Base-by-base conservation (phyloP, 2,888 invertebrate species). In the Auanema sp. region DNA sequence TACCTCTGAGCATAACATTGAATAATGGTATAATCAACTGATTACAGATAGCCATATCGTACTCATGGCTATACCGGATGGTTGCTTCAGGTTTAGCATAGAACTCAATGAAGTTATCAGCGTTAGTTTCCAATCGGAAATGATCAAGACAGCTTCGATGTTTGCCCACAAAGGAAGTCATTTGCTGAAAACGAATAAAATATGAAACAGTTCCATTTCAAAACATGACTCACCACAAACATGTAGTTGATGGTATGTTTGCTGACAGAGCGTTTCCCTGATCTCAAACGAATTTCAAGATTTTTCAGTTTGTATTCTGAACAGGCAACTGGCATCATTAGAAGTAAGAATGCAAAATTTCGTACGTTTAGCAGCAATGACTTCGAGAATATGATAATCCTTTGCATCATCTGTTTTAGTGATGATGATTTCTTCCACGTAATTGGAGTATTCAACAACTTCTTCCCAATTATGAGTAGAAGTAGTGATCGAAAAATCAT, bases 401-500 rank as follows among this genome's bases (percentile, higher is more conserved):
- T 60, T 60, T 16, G 60, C 60, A 47, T 60, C 60, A 5, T 53
- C 54, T 12, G 60, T 54, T 18, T 60, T 60, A 3, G 47, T 54
- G 44, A 60, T 42, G 25, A 43, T 25, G 10, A 60, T 21, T 33
- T 55, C 54, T 21, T 55, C 47, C 14, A 60, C 33, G 18, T 33
- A 41, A 6, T 23, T n/a, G 21, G 60, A 47, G 8, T 42, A 40
- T 21, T 23, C n/a, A 14, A 60, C 3, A 16, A 55, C 47, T 24
- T 60, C 60, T 44, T 55, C 47, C 60, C 60, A 60, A 40, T 47
- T 44, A 23, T 53, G 40, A 16, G 60, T 54, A 1, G 43, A 21
- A n/a, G 60, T 54, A 8, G 33, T 33, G 44, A 60, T 60, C 23
- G 55, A 54, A 33, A 44, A 50, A 42, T 44, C 41, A n/a, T 24